Percentiles rank a stretch among this genome's conserved stretches.
These are phyloP conservation scores for Neopelma chrysocephalum DNA, from an alignment of 2,797 vertebrate genomes.

Conservation along the genomic window DNA sequence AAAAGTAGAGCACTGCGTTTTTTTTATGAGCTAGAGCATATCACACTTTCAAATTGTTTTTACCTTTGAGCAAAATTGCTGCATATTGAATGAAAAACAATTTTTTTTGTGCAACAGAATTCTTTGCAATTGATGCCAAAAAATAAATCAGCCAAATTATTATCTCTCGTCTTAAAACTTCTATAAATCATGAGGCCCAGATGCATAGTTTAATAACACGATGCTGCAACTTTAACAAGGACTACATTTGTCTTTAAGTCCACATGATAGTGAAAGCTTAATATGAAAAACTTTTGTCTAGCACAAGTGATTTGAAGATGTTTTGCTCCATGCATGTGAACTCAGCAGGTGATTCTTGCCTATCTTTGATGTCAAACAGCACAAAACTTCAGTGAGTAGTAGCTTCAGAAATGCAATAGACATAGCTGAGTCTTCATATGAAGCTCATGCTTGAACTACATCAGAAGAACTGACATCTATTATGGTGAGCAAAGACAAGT, in stretches of 20 bases:
- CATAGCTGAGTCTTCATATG: conserved; percentile 90
- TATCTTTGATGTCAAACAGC: conserved; percentile 96
- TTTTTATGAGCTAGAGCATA: conserved; percentile 54
- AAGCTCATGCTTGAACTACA: conserved; percentile 92
- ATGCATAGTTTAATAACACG: conserved; percentile 82
- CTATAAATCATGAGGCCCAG: conserved; percentile 54
- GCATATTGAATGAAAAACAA: conserved; percentile 63
- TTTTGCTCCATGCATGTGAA: conserved; percentile 94
- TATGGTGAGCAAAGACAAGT: conserved; percentile 98
- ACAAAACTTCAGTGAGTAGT: conserved; percentile 95
- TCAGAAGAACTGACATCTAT: conserved; percentile 99
- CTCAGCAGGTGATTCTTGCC: conserved; percentile 96
- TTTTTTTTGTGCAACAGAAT: conserved; percentile 20
- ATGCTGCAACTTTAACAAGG: conserved; percentile 82
- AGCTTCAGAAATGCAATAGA: conserved; percentile 95
- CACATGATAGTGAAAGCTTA: conserved; percentile 86
- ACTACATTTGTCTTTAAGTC: conserved; percentile 88
- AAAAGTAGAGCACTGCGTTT: conserved; percentile 53
- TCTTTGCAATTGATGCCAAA: conserved; percentile 48
- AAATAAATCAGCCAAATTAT: conserved; percentile 40
- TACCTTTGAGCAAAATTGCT: conserved; percentile 70
- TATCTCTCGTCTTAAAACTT: conserved; percentile 65
- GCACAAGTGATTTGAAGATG: conserved; percentile 99
- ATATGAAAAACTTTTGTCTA: conserved; percentile 97
- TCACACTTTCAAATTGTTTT: conserved; percentile 54